These are phyloP conservation scores for Phrynosoma blainvillii DNA, from an alignment of 2,113 vertebrate species.

Conservation along the genomic window DNA sequence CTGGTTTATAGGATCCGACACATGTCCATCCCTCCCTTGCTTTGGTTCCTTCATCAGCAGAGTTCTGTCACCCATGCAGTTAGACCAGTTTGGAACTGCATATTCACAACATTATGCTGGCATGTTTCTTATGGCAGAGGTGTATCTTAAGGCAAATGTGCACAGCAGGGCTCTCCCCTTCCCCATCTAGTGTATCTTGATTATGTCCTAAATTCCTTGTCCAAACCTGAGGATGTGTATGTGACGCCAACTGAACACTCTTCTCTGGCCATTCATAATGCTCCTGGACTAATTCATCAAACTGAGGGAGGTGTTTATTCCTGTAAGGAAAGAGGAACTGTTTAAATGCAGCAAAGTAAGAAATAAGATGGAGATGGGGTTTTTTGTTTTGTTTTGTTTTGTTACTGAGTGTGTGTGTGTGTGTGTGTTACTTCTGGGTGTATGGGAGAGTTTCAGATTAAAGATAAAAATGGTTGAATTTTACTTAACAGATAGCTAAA, in stretches of 20 bases:
- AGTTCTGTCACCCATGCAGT: neutral
- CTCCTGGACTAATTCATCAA: neutral
- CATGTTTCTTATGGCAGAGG: neutral
- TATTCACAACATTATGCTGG: neutral
- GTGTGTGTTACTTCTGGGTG: neutral
- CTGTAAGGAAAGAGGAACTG: neutral
- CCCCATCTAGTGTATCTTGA: neutral
- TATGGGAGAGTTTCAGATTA: neutral
- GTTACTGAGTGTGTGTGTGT: neutral
- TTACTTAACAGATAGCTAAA: no score
- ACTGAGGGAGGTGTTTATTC: neutral
- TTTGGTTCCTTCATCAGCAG: neutral
- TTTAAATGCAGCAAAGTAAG: neutral
- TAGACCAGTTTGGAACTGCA: neutral
- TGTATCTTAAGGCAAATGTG: neutral
- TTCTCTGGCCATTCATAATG: neutral
- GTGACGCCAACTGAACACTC: neutral
- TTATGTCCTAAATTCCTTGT: neutral
- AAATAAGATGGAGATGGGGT: neutral
- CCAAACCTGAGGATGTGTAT: no score
- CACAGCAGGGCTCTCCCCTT: neutral
- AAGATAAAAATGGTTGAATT: neutral
- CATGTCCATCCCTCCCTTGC: neutral
- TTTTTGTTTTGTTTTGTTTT: neutral
- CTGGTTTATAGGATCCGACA: no score